Evolutionary conservation across 2,888 invertebrate species (phyloP).

Genomic region (Eupelmus urozonus): DNA sequence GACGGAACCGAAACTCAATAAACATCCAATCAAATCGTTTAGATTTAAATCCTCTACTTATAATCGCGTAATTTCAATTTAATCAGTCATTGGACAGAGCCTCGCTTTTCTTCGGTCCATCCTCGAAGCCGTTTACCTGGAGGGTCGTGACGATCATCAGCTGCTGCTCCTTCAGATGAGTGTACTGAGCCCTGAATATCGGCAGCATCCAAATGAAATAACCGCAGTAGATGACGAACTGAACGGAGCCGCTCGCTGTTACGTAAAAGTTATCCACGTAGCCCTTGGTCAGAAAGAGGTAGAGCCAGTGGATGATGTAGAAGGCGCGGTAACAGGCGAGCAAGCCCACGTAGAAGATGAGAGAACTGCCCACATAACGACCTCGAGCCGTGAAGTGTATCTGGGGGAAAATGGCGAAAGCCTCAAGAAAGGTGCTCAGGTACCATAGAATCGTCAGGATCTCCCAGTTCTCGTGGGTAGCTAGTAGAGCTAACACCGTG

Average conservation of each 20-base stretch:
- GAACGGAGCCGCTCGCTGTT: slow-evolving; percentile 12
- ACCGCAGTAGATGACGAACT: slow-evolving; percentile 43
- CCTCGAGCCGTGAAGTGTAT: slow-evolving; percentile 32
- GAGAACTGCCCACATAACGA: slow-evolving; percentile 45
- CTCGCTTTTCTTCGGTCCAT: neutral
- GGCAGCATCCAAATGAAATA: slow-evolving; percentile 55
- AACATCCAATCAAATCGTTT: no score
- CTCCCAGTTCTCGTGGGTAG: slow-evolving; percentile 26
- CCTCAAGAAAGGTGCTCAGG: slow-evolving; percentile 49
- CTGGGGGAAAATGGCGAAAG: slow-evolving; percentile 53
- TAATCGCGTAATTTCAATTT: no score
- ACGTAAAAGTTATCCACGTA: slow-evolving; percentile 28
- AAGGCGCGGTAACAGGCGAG: slow-evolving; percentile 52
- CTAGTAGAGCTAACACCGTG: slow-evolving; percentile 32
- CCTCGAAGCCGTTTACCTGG: neutral
- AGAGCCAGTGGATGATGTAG: slow-evolving; percentile 53
- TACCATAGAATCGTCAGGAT: slow-evolving; percentile 49
- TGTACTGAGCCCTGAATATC: slow-evolving; percentile 43
- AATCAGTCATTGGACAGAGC: neutral
- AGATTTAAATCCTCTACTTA: no score
- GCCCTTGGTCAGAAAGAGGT: neutral
- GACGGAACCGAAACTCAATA: no score
- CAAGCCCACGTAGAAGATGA: slow-evolving; percentile 55
- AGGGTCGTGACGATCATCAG: neutral
- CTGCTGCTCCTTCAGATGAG: slow-evolving; percentile 27